phyloP scores from a whole-genome alignment of 2,888 invertebrate species.

The Stenoptilia bipunctidactyla region DNA sequence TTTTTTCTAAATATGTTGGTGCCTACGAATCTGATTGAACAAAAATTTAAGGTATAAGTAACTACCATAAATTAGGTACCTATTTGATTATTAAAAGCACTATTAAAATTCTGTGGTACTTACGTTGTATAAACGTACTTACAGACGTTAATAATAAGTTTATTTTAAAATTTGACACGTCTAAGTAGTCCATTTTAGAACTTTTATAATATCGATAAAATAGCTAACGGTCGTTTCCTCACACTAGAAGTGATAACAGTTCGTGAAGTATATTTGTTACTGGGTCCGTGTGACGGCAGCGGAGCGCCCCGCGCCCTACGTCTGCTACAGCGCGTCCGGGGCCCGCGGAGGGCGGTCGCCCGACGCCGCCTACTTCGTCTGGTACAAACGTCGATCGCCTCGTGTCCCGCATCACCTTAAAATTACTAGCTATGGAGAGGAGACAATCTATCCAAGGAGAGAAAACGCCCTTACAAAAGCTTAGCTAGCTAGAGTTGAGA shows the following conservation, averaged over 20 bases:
- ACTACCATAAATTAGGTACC: no score
- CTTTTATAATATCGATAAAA: background rate
- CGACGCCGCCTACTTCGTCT: conserved; percentile 68
- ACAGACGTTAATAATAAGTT: no score
- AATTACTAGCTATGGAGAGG: conserved; percentile 34
- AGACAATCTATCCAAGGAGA: conserved; percentile 27
- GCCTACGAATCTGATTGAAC: no score
- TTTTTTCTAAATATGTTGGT: no score
- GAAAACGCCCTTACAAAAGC: conserved; percentile 42
- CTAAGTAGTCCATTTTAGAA: no score
- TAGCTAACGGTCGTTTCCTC: background rate
- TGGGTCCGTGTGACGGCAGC: conserved; percentile 56
- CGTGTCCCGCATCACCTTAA: conserved; percentile 60
- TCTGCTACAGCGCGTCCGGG: conserved; percentile 57
- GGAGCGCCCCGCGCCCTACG: conserved; percentile 51
- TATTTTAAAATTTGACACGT: no score
- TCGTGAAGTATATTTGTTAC: conserved; percentile 64
- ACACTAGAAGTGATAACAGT: conserved; percentile 34
- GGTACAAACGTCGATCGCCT: conserved; percentile 65
- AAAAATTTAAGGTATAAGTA: no score
- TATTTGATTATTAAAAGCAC: no score
- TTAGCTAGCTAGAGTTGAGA: no score
- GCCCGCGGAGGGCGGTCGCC: conserved; percentile 65
- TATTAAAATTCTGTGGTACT: no score
- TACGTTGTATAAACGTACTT: no score